phyloP scores from a whole-genome alignment of 2,888 invertebrate species.

The Drosophila koepferae region DNA sequence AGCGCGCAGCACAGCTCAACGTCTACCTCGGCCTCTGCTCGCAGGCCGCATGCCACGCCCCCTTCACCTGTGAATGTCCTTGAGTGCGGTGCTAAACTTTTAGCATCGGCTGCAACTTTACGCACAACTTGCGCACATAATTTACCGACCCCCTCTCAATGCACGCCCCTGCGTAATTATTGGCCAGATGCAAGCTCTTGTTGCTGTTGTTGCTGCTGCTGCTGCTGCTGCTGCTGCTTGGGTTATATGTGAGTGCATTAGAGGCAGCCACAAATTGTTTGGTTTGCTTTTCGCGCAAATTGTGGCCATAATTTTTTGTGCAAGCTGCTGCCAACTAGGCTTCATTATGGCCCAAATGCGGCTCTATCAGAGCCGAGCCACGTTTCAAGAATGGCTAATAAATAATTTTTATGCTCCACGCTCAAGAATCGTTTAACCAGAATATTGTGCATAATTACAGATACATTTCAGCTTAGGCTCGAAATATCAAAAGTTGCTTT shows the following conservation, averaged over 20 bases:
- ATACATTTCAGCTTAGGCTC: neutral
- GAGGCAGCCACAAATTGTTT: slow-evolving; percentile 77
- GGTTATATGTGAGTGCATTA: slow-evolving; percentile 77
- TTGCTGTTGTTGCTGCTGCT: slow-evolving; percentile 28
- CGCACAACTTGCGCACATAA: slow-evolving; percentile 77
- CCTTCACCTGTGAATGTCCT: slow-evolving; percentile 45
- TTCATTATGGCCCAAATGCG: slow-evolving; percentile 60
- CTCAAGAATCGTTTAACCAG: neutral
- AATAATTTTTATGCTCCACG: slow-evolving; percentile 28
- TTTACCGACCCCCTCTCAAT: slow-evolving; percentile 31
- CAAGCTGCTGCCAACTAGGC: slow-evolving; percentile 48
- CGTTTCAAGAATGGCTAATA: slow-evolving; percentile 32
- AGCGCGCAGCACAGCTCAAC: slow-evolving; percentile 39
- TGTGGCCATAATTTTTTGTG: slow-evolving; percentile 69
- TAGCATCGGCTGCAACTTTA: slow-evolving; percentile 71
- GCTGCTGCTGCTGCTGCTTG: slow-evolving; percentile 4
- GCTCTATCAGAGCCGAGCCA: slow-evolving; percentile 48
- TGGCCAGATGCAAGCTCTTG: slow-evolving; percentile 56
- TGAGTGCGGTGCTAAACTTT: slow-evolving; percentile 74
- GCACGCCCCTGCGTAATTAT: slow-evolving; percentile 63
- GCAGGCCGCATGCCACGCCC: neutral
- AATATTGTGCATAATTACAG: slow-evolving; percentile 8
- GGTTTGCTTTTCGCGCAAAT: slow-evolving; percentile 71
- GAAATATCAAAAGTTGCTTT: neutral
- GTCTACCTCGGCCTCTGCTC: neutral